These are phyloP conservation scores for Dendropsophus ebraccatus DNA, from an alignment of 2,113 vertebrate genomes.

Conservation along the genomic window DNA sequence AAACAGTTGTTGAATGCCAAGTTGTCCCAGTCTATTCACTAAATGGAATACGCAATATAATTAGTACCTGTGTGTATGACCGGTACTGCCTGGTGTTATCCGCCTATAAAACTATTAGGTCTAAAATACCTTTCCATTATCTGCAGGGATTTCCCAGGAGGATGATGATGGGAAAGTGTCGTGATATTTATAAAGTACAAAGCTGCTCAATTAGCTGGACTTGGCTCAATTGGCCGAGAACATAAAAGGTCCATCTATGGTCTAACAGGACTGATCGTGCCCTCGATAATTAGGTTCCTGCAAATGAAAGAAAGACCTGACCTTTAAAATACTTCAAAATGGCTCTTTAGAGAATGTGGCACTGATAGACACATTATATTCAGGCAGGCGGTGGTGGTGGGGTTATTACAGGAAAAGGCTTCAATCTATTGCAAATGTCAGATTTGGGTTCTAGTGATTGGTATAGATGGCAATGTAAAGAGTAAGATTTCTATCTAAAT, in stretches of 20 bases:
- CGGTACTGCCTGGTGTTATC: too few species aligned
- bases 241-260: neutral
- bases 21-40: neutral
- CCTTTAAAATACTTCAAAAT: slow-evolving; percentile 36
- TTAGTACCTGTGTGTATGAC: neutral
- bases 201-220: slow-evolving; percentile 1
- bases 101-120: neutral
- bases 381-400: neutral
- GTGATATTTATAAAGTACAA: neutral
- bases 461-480: neutral
- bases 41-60: neutral
- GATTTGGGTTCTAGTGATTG: neutral
- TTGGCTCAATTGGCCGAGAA: neutral
- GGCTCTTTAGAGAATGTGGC: slow-evolving; percentile 16
- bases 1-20: neutral
- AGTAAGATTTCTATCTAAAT: neutral
- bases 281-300: slow-evolving; percentile 33
- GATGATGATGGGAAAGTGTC: neutral
- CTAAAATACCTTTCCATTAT: too few species aligned
- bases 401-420: neutral
- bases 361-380: slow-evolving; percentile 28
- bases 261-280: neutral
- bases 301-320: slow-evolving; percentile 38
- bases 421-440: slow-evolving; percentile 34
- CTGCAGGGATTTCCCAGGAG: neutral